Conservation (phyloP, 2,888 invertebrate genomes). For the Drosophila tripunctata region DNA sequence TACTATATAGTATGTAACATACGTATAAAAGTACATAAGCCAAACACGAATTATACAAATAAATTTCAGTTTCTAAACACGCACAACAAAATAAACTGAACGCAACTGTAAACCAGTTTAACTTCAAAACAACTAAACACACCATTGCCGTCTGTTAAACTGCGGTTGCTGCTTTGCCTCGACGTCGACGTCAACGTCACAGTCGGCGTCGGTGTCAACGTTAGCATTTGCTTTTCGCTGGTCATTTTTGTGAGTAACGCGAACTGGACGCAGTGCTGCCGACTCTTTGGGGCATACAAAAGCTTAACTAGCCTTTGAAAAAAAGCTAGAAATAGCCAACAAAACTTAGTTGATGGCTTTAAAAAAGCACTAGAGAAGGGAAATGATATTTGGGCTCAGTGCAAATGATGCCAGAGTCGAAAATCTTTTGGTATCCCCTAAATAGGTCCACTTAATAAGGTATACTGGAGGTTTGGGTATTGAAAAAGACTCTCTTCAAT, state of each 20-base stretch:
- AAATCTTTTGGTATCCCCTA: no score
- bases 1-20: not conserved
- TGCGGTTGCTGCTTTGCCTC: slow-evolving; percentile 12
- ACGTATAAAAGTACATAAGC: slow-evolving; percentile 3
- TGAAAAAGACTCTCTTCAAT: no score
- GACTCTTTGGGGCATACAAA: no score
- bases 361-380: no score
- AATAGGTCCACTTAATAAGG: no score
- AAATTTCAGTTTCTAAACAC: slow-evolving; percentile 54
- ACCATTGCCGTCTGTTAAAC: slow-evolving; percentile 36
- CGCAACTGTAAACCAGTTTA: slow-evolving; percentile 78
- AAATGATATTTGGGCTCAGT: no score
- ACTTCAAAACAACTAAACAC: slow-evolving; percentile 78
- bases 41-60: slow-evolving; percentile 33
- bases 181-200: slow-evolving; percentile 6
- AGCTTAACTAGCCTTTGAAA: no score
- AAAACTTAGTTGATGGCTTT: no score
- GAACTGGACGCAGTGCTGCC: slow-evolving; percentile 32
- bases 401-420: no score
- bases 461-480: no score
- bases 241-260: slow-evolving; percentile 70
- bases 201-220: slow-evolving; percentile 10
- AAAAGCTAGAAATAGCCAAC: no score
- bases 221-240: slow-evolving; percentile 60
- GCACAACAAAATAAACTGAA: slow-evolving; percentile 44